A percentile compares a stretch with the other conserved stretches of the same genome.
phyloP scores from a whole-genome alignment of 2,113 vertebrate genomes.

The Condylura cristata region DNA sequence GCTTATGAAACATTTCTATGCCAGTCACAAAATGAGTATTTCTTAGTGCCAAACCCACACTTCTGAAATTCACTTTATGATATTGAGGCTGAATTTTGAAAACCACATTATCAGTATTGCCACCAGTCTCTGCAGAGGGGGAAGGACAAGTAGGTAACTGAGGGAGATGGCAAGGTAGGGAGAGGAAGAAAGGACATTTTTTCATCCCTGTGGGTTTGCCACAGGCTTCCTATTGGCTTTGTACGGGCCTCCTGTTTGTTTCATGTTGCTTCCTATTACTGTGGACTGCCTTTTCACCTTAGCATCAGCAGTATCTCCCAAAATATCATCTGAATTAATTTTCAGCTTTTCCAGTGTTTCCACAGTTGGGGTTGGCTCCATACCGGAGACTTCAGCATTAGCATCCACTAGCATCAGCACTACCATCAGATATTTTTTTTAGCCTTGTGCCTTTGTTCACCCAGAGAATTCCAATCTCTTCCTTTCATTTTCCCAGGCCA shows the following conservation, averaged over 20 bases:
- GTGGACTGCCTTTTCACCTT: neutral
- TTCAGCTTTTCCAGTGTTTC: neutral
- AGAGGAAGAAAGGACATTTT: neutral
- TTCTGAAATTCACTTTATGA: neutral
- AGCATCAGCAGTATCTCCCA: no score
- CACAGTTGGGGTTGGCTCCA: neutral
- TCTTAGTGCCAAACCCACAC: neutral
- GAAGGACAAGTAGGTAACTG: neutral
- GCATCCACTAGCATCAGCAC: no score
- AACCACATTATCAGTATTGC: neutral
- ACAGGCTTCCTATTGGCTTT: neutral
- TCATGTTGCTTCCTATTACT: neutral
- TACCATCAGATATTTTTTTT: no score
- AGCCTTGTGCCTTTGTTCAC: neutral
- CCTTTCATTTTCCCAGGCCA: neutral
- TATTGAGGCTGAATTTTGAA: neutral
- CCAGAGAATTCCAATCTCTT: neutral
- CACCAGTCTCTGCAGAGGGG: neutral
- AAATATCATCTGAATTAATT: neutral
- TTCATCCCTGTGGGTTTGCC: neutral
- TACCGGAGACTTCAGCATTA: neutral
- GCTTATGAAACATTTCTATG: neutral
- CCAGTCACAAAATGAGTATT: neutral
- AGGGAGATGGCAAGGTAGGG: neutral
- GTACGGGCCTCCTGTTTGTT: neutral